Conservation (phyloP, 2,113 vertebrate genomes). For the Narcine bancroftii region DNA sequence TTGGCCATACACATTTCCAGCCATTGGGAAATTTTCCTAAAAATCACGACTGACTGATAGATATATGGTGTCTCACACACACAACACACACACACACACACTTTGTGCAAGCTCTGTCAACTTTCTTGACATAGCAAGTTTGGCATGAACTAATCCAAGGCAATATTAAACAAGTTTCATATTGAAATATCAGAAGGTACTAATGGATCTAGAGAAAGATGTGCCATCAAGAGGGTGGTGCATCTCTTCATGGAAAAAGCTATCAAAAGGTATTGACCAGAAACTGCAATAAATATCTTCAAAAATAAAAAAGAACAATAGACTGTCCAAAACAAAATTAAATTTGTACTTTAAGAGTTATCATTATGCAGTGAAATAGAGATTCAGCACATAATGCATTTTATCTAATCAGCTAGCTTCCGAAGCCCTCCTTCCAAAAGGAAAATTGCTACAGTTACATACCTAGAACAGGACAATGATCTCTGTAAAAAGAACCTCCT, state of each 20-base stretch:
- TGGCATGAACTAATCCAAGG: not conserved
- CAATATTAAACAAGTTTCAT: not conserved
- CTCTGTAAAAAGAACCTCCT: slow-evolving; percentile 98
- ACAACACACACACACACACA: too few species aligned
- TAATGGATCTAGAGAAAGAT: not conserved
- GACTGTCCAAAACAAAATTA: not conserved
- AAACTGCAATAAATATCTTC: too few species aligned
- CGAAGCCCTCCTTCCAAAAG: not conserved
- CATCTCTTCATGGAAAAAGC: not conserved
- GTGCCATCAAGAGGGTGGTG: not conserved
- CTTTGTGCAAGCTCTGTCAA: not conserved
- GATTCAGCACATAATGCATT: not conserved
- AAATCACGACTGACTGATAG: not conserved
- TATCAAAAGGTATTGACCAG: not conserved
- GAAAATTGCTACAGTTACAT: slow-evolving; percentile 49
- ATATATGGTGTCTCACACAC: not conserved
- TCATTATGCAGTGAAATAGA: not conserved
- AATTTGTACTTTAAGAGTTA: not conserved
- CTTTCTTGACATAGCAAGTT: not conserved
- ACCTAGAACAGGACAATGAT: slow-evolving; percentile 97
- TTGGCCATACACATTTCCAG: too few species aligned
- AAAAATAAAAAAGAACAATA: not conserved
- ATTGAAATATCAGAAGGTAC: not conserved
- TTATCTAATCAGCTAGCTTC: not conserved
- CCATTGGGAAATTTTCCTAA: not conserved